Conservation (phyloP, 2,888 invertebrate species). For the Nesidiocoris tenuis region DNA sequence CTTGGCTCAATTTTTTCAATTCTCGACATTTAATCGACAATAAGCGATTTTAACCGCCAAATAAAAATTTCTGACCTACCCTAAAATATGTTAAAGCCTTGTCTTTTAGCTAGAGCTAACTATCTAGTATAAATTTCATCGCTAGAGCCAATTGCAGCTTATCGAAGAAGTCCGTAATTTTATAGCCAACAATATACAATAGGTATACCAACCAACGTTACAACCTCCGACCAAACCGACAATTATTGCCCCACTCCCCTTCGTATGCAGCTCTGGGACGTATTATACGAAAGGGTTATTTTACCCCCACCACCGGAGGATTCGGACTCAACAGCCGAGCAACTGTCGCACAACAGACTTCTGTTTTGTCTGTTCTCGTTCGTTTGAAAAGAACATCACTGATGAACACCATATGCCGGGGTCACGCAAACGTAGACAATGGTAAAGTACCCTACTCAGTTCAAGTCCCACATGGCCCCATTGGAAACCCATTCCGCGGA, state of each 20-base stretch:
- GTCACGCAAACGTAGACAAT: conserved; percentile 36
- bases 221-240: neutral
- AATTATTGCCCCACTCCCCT: neutral
- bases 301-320: neutral
- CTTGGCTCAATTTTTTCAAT: too few species aligned
- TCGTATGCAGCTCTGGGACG: neutral
- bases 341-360: neutral
- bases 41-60: too few species aligned
- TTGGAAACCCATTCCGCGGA: conserved; percentile 10
- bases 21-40: too few species aligned
- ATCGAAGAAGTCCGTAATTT: too few species aligned
- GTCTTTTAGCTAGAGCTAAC: too few species aligned
- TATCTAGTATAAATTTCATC: too few species aligned
- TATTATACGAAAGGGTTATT: neutral
- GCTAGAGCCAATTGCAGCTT: too few species aligned
- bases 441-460: conserved; percentile 22
- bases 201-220: too few species aligned
- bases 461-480: conserved; percentile 20
- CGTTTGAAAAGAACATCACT: conserved; percentile 14
- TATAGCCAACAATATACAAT: too few species aligned
- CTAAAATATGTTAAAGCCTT: too few species aligned
- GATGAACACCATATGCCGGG: conserved; percentile 38
- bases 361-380: conserved; percentile 11
- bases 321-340: neutral
- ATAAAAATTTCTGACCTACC: too few species aligned